phyloP scores from a whole-genome alignment of 2,888 invertebrate genomes.

The Adineta ricciae region DNA sequence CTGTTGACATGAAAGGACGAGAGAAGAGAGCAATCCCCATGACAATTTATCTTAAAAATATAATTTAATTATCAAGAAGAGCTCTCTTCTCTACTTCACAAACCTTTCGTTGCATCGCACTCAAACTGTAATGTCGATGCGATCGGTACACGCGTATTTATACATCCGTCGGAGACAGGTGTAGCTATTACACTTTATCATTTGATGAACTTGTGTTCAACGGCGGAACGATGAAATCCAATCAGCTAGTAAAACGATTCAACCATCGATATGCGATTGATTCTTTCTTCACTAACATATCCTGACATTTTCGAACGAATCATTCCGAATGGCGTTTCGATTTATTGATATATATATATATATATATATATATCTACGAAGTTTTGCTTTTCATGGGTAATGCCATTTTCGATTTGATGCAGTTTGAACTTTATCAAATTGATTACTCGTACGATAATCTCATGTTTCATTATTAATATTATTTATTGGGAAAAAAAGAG shows the following conservation, averaged over 20 bases:
- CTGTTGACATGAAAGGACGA: background rate
- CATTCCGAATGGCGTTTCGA: too few species aligned
- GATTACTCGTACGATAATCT: background rate
- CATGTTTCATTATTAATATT: background rate
- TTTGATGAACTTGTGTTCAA: conserved; percentile 11
- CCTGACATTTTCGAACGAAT: background rate
- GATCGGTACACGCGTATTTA: background rate
- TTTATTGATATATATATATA: background rate
- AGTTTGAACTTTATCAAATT: background rate
- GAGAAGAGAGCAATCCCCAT: conserved; percentile 22
- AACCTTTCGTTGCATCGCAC: background rate
- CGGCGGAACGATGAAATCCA: background rate
- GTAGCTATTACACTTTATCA: background rate
- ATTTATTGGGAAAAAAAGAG: background rate
- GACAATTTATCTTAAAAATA: conserved; percentile 8
- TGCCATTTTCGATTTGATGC: conserved; percentile 9
- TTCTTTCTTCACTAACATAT: background rate
- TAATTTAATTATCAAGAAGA: conserved; percentile 17
- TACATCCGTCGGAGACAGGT: background rate
- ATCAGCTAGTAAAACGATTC: background rate
- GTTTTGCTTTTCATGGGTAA: background rate
- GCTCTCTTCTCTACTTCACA: conserved; percentile 15
- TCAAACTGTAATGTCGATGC: background rate
- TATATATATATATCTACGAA: background rate
- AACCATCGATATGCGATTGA: background rate